Conservation (phyloP, 1,140 invertebrate genomes). For the Drosophila jambulina region DNA sequence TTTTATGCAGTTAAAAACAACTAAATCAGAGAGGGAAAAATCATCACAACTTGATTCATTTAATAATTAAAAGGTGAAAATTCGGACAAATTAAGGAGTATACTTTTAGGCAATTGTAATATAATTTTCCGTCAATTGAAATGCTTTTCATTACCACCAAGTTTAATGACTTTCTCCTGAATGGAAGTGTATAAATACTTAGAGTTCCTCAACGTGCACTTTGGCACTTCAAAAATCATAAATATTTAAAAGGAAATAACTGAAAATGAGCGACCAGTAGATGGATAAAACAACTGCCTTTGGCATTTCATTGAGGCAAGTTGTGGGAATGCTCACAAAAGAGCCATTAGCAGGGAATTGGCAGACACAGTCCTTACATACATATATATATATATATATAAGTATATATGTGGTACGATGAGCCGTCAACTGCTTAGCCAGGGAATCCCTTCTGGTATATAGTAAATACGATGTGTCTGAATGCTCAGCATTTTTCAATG, state of each 20-base stretch:
- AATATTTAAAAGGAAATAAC: conserved; percentile 76
- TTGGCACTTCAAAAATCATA: conserved; percentile 77
- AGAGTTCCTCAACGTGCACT: conserved; percentile 40
- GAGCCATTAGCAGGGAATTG: conserved; percentile 81
- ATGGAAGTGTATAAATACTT: conserved; percentile 45
- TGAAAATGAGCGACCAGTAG: conserved; percentile 59
- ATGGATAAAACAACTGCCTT: conserved; percentile 35
- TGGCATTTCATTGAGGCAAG: conserved; percentile 67
- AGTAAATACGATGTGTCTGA: conserved; percentile 37
- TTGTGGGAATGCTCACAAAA: conserved; percentile 77
- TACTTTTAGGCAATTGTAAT: conserved; percentile 5
- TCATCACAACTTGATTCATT: neutral
- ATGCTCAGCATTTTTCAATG: conserved; percentile 80
- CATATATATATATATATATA: conserved; percentile 3
- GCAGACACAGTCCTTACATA: conserved; percentile 45
- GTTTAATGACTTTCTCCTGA: conserved; percentile 1
- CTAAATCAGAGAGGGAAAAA: neutral
- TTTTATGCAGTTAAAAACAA: conserved; percentile 9
- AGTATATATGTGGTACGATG: conserved; percentile 7
- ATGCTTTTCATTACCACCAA: neutral
- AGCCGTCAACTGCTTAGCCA: conserved; percentile 33
- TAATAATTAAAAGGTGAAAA: neutral
- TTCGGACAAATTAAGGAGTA: neutral
- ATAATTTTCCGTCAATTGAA: neutral
- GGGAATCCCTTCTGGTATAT: conserved; percentile 17